phyloP scores from a whole-genome alignment of 53 echinoderm and acorn worm genomes.

The Actinopyga echinites region DNA sequence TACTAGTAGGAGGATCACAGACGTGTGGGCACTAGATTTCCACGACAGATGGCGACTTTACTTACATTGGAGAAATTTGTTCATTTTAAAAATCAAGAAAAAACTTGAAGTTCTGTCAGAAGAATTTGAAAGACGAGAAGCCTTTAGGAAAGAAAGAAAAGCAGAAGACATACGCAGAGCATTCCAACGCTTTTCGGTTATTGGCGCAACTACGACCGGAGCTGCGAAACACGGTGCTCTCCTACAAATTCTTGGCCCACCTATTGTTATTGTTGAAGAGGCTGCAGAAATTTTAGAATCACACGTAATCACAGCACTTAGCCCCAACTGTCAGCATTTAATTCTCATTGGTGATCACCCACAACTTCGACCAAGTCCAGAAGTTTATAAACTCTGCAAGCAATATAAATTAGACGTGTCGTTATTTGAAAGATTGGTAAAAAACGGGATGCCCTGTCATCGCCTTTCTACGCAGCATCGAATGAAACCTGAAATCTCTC shows the following conservation, averaged over 20 bases:
- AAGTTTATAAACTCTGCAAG: slow-evolving; percentile 81
- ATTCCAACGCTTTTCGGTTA: slow-evolving; percentile 48
- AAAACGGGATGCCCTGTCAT: slow-evolving; percentile 64
- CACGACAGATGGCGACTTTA: slow-evolving; percentile 74
- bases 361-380: slow-evolving; percentile 85
- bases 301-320: slow-evolving; percentile 67
- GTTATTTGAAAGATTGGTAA: slow-evolving; percentile 87
- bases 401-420: slow-evolving; percentile 80
- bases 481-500: slow-evolving; percentile 89
- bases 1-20: slow-evolving; percentile 11
- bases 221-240: slow-evolving; percentile 70
- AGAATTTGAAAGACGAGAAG: slow-evolving; percentile 8
- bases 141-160: slow-evolving; percentile 46
- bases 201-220: slow-evolving; percentile 88
- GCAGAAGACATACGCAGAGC: slow-evolving; percentile 37
- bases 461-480: slow-evolving; percentile 73
- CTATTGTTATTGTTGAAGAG: slow-evolving; percentile 78
- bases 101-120: not conserved
- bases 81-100: not conserved
- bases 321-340: slow-evolving; percentile 66
- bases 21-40: slow-evolving; percentile 52
- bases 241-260: slow-evolving; percentile 59
- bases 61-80: slow-evolving; percentile 53
- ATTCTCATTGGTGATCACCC: slow-evolving; percentile 87
- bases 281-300: slow-evolving; percentile 92